Conservation (phyloP, 2,797 vertebrate species). For the Odontamblyopus rebecca region DNA sequence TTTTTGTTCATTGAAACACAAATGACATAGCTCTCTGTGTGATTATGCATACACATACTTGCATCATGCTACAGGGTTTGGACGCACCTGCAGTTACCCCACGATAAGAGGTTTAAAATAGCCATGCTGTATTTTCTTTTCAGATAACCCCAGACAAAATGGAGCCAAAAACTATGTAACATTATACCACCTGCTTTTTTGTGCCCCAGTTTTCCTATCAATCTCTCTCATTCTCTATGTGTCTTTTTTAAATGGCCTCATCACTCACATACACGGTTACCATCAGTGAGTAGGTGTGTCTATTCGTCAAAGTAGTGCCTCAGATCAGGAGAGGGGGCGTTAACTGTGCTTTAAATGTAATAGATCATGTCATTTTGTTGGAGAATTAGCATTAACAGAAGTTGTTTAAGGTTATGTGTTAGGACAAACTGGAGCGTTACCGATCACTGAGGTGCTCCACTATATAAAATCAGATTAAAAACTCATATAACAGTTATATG, state of each 20-base stretch:
- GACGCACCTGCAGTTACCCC: slow-evolving; percentile 43
- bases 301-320: neutral
- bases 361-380: too few relatives aligned
- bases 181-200: neutral
- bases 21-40: neutral
- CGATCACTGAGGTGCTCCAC: too few relatives aligned
- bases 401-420: too few relatives aligned
- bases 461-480: too few relatives aligned
- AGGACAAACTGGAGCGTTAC: too few relatives aligned
- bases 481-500: too few relatives aligned
- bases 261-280: neutral
- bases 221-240: neutral
- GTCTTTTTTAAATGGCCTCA: neutral
- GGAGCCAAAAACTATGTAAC: neutral
- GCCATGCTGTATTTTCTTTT: slow-evolving; percentile 24
- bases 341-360: too few relatives aligned
- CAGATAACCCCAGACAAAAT: slow-evolving; percentile 11
- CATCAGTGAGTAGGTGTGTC: neutral
- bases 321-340: neutral
- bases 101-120: slow-evolving; percentile 39
- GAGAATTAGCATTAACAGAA: too few relatives aligned
- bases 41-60: neutral
- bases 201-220: neutral
- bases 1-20: too few relatives aligned
- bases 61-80: slow-evolving; percentile 29